phyloP scores from a whole-genome alignment of 2,888 invertebrate genomes.

The Terebella lapidaria region DNA sequence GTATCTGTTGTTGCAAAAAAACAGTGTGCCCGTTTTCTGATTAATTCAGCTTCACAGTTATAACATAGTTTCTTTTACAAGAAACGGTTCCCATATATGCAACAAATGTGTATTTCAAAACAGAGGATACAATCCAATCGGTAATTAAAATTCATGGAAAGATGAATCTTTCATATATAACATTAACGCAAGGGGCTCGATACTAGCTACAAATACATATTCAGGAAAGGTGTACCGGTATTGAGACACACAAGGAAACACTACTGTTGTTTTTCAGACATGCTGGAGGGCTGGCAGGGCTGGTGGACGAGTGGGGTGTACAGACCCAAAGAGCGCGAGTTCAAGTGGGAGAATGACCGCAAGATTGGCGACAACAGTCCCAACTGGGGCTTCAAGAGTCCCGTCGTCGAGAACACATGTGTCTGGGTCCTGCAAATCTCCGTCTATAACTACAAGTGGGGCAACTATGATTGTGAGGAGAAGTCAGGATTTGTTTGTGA shows the following conservation, averaged over 20 bases:
- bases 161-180: too few species aligned
- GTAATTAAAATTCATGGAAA: too few species aligned
- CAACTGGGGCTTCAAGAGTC: conserved; percentile 23
- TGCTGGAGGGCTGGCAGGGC: conserved; percentile 29
- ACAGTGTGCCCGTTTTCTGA: too few species aligned
- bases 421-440: conserved; percentile 26
- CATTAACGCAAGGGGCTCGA: too few species aligned
- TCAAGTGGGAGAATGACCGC: conserved; percentile 15
- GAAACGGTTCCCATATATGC: too few species aligned
- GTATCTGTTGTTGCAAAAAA: too few species aligned
- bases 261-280: conserved; percentile 10
- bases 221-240: neutral
- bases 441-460: conserved; percentile 23
- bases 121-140: too few species aligned
- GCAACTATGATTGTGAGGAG: conserved; percentile 26
- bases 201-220: too few species aligned
- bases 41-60: too few species aligned
- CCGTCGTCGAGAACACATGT: conserved; percentile 19
- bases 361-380: conserved; percentile 2
- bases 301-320: conserved; percentile 25
- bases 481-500: conserved; percentile 25
- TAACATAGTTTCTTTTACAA: too few species aligned
- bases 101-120: too few species aligned
- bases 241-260: too few species aligned
- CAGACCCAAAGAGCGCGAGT: conserved; percentile 8